These are phyloP conservation scores for Vespertilio murinus DNA, from an alignment of 2,797 vertebrate genomes.

Conservation along the genomic window DNA sequence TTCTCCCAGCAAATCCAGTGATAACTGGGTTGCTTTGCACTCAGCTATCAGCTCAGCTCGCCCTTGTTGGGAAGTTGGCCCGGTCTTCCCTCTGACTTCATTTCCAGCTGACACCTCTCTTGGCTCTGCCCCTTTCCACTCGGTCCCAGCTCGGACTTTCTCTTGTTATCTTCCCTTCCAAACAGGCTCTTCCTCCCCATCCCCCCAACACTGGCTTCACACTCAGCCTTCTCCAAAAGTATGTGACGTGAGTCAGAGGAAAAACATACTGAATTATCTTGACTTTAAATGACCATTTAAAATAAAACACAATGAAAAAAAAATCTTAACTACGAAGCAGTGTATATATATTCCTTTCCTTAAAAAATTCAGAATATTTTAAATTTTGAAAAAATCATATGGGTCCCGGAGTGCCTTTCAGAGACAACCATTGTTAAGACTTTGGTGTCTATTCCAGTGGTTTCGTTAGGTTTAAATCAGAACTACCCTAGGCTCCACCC, in stretches of 20 bases:
- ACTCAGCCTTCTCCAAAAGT: background rate
- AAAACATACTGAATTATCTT: background rate
- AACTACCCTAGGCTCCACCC: background rate
- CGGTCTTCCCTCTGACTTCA: background rate
- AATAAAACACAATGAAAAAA: background rate
- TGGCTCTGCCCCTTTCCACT: background rate
- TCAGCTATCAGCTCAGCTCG: background rate
- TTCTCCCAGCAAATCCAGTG: background rate
- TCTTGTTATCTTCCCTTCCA: background rate
- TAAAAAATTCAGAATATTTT: conserved; percentile 1
- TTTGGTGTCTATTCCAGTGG: background rate
- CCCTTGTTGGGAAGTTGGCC: background rate
- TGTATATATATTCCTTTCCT: background rate
- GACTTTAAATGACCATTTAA: background rate
- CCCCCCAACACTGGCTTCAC: fast-evolving
- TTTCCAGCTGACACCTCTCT: background rate
- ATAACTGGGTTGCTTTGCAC: background rate
- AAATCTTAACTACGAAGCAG: background rate
- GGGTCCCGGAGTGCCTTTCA: background rate
- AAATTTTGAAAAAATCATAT: background rate
- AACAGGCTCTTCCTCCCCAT: background rate
- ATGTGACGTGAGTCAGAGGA: background rate
- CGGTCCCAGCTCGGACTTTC: background rate
- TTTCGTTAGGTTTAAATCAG: background rate
- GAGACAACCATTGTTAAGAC: background rate